A percentile compares a stretch with the other conserved stretches of the same genome.
Evolutionary conservation across 2,113 vertebrate species (phyloP).

Genomic region (Galeopterus variegatus): DNA sequence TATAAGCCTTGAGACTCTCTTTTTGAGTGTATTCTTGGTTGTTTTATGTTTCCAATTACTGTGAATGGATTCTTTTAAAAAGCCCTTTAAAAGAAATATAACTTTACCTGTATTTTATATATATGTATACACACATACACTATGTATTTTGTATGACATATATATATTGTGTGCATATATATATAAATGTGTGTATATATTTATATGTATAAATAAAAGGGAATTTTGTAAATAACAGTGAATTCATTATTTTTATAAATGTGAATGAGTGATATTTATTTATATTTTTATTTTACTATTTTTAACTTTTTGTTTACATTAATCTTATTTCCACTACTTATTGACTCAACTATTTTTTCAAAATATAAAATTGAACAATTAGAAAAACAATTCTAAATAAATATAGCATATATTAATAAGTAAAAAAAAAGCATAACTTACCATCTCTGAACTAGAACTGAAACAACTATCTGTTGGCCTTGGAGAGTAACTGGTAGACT

Average conservation of each 20-base stretch:
- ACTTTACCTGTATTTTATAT: not conserved
- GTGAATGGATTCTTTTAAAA: not conserved
- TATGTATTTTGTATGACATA: not conserved
- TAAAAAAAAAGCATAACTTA: constrained; percentile 82
- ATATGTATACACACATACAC: not conserved
- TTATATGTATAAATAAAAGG: not conserved
- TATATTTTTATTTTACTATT: constrained; percentile 23
- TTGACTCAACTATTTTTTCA: not conserved
- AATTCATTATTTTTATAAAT: not conserved
- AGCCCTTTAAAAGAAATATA: not conserved
- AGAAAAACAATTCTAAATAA: not conserved
- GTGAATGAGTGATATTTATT: not conserved
- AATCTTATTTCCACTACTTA: not conserved
- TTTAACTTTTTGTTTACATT: not conserved
- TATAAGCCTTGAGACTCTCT: not conserved
- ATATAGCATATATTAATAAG: not conserved
- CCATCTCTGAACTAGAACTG: constrained; percentile 88
- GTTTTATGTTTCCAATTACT: constrained; percentile 28
- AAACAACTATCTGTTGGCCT: constrained; percentile 84
- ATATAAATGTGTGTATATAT: not conserved
- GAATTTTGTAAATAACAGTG: not conserved
- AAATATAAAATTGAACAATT: constrained; percentile 2
- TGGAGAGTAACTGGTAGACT: constrained; percentile 87
- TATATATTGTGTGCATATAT: not conserved
- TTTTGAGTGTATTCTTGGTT: constrained; percentile 46